Base-by-base conservation (phyloP, 2,888 invertebrate genomes). In the Drosophila antonietae region DNA sequence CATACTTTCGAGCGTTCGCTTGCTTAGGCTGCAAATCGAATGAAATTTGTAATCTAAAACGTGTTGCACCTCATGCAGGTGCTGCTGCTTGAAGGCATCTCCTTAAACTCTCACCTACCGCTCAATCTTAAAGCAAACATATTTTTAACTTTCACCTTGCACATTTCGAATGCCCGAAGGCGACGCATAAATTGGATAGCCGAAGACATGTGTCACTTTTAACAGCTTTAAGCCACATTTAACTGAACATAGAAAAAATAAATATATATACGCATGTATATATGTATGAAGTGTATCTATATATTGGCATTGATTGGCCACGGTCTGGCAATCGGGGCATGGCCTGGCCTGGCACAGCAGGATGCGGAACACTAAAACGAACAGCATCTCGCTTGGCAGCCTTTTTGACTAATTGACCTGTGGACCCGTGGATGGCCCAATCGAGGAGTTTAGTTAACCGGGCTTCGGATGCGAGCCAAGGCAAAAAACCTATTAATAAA, bases 401-500 rank as follows among this genome's bases (percentile, higher is more conserved):
- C 70, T 83, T 83, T 82, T 89, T 78, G 83, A 90, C 83, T 79
- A 83, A 90, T 90, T 87, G 89, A 87, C 90, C 87, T 90, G 74
- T 63, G 61, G 73, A 55, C 73, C 56, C 60, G 67, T 20, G 53
- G 55, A 66, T 67, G 67, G 67, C 72, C 69, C 61, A 58, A 69
- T 65, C 28, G 55, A 55, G 52, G 9, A 55, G 62, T 57, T 63
- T 62, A 47, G 71, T 20, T 51, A 56, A 47, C 46, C 60, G 71
- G 59, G 70, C 41, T 43, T 75, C 62, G 9, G 63, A 31, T 61
- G 64, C 39, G 28, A 67, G 49, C 85, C 85, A 78, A 88, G 79
- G 88, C 85, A 76, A 62, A 59, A 31, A 62, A 78, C 83, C 90
- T 90, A 87, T 87, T 88, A 87, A 87, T 87, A 87, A 73, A 77